These are phyloP conservation scores for Autographa pulchrina DNA, from an alignment of 2,888 invertebrate genomes.

Conservation along the genomic window DNA sequence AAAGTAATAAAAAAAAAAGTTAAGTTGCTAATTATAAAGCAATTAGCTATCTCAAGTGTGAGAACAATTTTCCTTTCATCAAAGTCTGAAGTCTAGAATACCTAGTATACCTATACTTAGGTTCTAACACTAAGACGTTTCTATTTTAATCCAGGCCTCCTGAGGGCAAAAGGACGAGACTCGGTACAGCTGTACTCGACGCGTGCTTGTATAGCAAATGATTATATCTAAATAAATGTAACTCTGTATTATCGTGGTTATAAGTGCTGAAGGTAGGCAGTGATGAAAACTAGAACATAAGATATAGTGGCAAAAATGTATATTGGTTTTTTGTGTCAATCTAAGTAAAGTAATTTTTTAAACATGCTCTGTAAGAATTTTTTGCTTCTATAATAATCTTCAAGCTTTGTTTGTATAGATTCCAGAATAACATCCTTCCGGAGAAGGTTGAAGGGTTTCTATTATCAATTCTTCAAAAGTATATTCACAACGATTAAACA, in stretches of 20 bases:
- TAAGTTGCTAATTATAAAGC: neutral
- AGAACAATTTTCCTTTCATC: neutral
- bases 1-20: neutral
- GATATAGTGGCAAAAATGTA: too few relatives aligned
- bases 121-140: neutral
- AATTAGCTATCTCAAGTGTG: neutral
- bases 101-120: neutral
- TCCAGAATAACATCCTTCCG: too few relatives aligned
- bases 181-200: neutral
- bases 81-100: neutral
- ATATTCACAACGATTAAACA: neutral
- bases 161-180: conserved; percentile 2
- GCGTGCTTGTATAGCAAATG: conserved; percentile 4
- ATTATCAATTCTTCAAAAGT: neutral
- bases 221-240: neutral
- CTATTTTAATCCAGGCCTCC: neutral
- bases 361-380: too few relatives aligned
- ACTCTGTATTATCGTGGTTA: neutral
- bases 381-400: too few relatives aligned
- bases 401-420: too few relatives aligned
- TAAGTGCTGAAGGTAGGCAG: neutral
- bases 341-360: too few relatives aligned
- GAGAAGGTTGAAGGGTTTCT: too few relatives aligned
- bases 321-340: too few relatives aligned
- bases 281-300: too few relatives aligned